Conservation (phyloP, 2,888 invertebrate genomes). For the Drosophila colorata region DNA sequence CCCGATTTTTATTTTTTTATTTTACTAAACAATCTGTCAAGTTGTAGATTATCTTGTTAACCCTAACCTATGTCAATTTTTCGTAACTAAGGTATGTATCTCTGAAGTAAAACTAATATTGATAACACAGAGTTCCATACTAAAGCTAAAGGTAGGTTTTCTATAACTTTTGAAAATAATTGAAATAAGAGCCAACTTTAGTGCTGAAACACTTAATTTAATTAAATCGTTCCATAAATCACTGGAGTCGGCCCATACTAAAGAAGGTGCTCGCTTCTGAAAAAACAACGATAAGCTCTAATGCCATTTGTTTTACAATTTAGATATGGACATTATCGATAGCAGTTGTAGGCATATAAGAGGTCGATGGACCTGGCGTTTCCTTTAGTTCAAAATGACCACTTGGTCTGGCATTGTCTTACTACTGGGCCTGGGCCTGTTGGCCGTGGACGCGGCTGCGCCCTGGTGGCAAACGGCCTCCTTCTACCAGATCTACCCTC, state of each 20-base stretch:
- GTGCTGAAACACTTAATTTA: background rate
- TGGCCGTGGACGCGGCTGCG: conserved; percentile 54
- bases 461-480: conserved; percentile 93
- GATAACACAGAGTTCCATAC: background rate
- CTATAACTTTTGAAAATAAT: background rate
- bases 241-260: conserved; percentile 8
- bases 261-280: background rate
- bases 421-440: conserved; percentile 56
- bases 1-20: too few relatives aligned
- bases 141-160: background rate
- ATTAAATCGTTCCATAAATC: conserved; percentile 42
- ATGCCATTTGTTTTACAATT: conserved; percentile 34
- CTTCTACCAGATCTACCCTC: conserved; percentile 94
- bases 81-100: background rate
- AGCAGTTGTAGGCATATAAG: conserved; percentile 48
- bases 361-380: conserved; percentile 25
- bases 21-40: background rate
- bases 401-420: conserved; percentile 56
- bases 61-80: background rate
- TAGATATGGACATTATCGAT: conserved; percentile 26
- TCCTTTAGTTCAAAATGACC: conserved; percentile 61
- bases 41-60: background rate
- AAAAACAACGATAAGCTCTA: conserved; percentile 42
- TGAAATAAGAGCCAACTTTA: background rate
- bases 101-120: background rate